Evolutionary conservation across 2,113 vertebrate genomes (phyloP).

Genomic region (Protobothrops flavoviridis): DNA sequence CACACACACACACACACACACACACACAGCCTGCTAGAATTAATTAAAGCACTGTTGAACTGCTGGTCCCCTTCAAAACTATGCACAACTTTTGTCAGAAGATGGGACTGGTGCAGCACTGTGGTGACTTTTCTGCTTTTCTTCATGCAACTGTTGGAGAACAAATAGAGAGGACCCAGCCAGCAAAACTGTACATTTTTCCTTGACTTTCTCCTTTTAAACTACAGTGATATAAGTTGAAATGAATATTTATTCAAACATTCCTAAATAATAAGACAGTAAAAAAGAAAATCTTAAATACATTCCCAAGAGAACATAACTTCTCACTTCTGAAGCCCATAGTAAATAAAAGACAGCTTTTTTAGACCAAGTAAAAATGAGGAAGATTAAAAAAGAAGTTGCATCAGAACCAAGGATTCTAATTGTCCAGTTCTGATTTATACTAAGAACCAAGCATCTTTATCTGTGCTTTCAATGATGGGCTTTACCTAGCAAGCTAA

Average conservation of each 20-base stretch:
- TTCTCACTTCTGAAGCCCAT: neutral
- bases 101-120: neutral
- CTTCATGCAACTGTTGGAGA: neutral
- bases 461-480: neutral
- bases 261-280: neutral
- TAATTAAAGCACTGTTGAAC: neutral
- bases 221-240: neutral
- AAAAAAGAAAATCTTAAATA: neutral
- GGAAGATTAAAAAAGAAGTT: neutral
- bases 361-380: neutral
- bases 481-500: neutral
- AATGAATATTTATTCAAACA: neutral
- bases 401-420: neutral
- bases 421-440: neutral
- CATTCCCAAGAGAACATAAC: neutral
- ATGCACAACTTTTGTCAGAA: neutral
- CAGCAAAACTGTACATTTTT: neutral
- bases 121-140: neutral
- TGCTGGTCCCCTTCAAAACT: neutral
- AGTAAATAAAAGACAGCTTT: neutral
- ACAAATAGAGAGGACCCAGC: neutral
- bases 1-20: no score
- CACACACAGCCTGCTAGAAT: neutral
- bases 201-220: neutral
- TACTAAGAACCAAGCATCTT: neutral